Evolutionary conservation across 2,888 invertebrate genomes (phyloP), one percentile per base, ranked within the genome.

Genomic region (Polydrusus tereticollis): DNA sequence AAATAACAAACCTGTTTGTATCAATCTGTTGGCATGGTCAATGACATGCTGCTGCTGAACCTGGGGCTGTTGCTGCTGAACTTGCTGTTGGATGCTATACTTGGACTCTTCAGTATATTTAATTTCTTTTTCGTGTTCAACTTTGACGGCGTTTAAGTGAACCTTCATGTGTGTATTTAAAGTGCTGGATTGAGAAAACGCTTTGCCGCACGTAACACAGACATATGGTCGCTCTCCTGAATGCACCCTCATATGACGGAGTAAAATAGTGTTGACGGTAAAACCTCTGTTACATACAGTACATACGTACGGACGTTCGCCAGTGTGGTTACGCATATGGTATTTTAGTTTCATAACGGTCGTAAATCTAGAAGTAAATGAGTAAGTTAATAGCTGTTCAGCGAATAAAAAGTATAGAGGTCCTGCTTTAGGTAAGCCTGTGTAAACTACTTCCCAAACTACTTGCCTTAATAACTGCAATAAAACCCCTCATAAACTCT

Each of bases 331-430:
- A 7, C 86, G 80, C 86, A 86, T 86, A 76, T 86, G 86, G 58
- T 86, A 86, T 75, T 86, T 86, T 55, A 86, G 75, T 77, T 86
- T 86, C 86, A 86, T 86, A 7, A 86, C 84, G 8, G 86, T 86
- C 18, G 86, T 86, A 75, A 86, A 86, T 68, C 86, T 86, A 71
- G 41, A 66, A 36, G n/a, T 1, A 36, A 36, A 36, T 29, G 7
- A 29, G 7, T 29, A 29, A 29, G 7, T 29, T 29, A 7, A 29
- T n/a, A n/a, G n/a, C n/a, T n/a, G n/a, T n/a, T n/a, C n/a, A n/a
- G n/a, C n/a, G n/a, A n/a, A n/a, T n/a, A n/a, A n/a, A n/a, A n/a
- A n/a, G n/a, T n/a, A n/a, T n/a, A n/a, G n/a, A n/a, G n/a, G n/a
- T n/a, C n/a, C n/a, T n/a, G n/a, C n/a, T n/a, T n/a, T n/a, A n/a